Percentiles rank a stretch among this genome's conserved stretches.
phyloP scores from a whole-genome alignment of 2,888 invertebrate species.

The Electrophaes corylata region DNA sequence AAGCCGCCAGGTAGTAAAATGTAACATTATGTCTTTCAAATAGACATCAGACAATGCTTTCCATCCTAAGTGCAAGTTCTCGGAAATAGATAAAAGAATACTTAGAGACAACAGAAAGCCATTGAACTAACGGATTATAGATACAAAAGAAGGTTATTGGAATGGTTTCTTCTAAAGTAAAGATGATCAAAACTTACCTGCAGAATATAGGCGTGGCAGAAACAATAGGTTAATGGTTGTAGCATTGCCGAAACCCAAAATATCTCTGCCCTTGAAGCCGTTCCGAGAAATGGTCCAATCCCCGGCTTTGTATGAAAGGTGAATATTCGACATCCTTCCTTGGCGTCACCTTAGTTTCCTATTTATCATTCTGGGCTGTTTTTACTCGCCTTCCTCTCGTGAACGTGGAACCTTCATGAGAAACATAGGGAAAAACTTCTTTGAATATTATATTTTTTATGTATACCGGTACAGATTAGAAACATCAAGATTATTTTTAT shows the following conservation, averaged over 20 bases:
- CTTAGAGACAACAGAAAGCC: slow-evolving; percentile 12
- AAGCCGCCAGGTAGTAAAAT: slow-evolving; percentile 2
- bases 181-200: slow-evolving; percentile 31
- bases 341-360: slow-evolving; percentile 23
- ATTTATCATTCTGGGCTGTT: slow-evolving; percentile 17
- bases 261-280: slow-evolving; percentile 36
- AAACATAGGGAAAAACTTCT: slow-evolving; percentile 1
- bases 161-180: slow-evolving; percentile 1
- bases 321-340: slow-evolving; percentile 30
- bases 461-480: too few species aligned
- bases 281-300: slow-evolving; percentile 37
- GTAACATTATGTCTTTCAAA: not conserved
- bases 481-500: too few species aligned
- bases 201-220: slow-evolving; percentile 19
- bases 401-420: slow-evolving; percentile 8
- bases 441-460: too few species aligned
- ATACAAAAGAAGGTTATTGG: slow-evolving; percentile 4
- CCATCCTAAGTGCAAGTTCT: slow-evolving; percentile 18
- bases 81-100: slow-evolving; percentile 24
- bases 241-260: slow-evolving; percentile 35
- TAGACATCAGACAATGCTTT: slow-evolving; percentile 15
- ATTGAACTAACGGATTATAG: slow-evolving; percentile 25
- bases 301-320: slow-evolving; percentile 28
- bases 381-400: slow-evolving; percentile 26
- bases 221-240: slow-evolving; percentile 37